These are phyloP conservation scores for Lochmaea capreae DNA, from an alignment of 2,888 invertebrate genomes.

Conservation along the genomic window DNA sequence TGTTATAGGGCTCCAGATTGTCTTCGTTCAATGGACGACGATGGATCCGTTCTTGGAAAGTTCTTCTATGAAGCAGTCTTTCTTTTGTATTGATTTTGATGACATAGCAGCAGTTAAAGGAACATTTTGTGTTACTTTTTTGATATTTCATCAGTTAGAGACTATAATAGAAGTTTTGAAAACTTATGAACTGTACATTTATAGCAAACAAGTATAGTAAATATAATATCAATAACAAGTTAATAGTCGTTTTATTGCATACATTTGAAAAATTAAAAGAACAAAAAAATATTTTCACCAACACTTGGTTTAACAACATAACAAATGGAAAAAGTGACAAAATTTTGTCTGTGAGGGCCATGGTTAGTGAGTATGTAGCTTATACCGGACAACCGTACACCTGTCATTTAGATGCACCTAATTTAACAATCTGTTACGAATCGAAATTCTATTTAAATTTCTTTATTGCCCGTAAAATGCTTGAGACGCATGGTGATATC, in stretches of 20 bases:
- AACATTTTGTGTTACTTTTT: constrained; percentile 15
- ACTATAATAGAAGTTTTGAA: constrained; percentile 7
- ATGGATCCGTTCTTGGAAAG: constrained; percentile 30
- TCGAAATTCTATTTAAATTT: too few relatives aligned
- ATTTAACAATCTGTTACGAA: too few relatives aligned
- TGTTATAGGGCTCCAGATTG: constrained; percentile 51
- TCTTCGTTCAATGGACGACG: constrained; percentile 27
- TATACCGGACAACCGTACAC: too few relatives aligned
- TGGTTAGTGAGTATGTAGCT: too few relatives aligned
- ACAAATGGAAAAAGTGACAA: too few relatives aligned
- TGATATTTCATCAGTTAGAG: constrained; percentile 17
- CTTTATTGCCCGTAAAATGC: too few relatives aligned
- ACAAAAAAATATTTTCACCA: too few relatives aligned
- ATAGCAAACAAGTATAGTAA: constrained; percentile 9
- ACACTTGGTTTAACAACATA: too few relatives aligned
- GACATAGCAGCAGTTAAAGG: constrained; percentile 2
- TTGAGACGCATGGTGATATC: too few relatives aligned
- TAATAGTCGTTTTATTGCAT: background rate
- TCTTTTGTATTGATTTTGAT: constrained; percentile 12
- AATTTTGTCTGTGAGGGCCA: too few relatives aligned
- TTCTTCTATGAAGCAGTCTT: constrained; percentile 30
- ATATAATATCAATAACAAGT: constrained; percentile 1
- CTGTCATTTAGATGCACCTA: too few relatives aligned
- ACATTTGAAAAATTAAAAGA: background rate
- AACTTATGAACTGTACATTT: constrained; percentile 19